phyloP scores from a whole-genome alignment of 1,140 invertebrate genomes.

The Heliothis virescens region DNA sequence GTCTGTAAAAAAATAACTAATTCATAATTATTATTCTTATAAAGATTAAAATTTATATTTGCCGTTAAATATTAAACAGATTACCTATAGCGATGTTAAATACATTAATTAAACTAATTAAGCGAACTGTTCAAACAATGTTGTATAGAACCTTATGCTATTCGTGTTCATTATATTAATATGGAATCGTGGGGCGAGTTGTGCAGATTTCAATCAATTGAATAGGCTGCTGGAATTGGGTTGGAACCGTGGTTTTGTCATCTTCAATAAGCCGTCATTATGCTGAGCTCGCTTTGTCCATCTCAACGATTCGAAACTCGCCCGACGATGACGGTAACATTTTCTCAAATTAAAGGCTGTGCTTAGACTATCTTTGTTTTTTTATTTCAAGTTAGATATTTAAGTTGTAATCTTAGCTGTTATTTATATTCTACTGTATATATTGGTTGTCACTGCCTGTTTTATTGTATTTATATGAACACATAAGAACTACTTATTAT shows the following conservation, averaged over 20 bases:
- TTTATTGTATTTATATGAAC: background rate
- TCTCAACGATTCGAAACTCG: background rate
- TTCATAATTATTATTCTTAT: no score
- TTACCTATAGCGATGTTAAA: no score
- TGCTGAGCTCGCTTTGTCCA: no score
- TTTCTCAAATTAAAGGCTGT: constrained; percentile 45
- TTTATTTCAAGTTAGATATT: constrained; percentile 31
- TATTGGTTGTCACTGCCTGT: constrained; percentile 30
- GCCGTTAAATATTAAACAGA: no score
- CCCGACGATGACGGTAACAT: background rate
- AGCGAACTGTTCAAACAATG: background rate
- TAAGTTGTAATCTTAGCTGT: constrained; percentile 24
- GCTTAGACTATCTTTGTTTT: constrained; percentile 38
- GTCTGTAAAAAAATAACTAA: background rate
- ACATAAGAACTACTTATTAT: background rate
- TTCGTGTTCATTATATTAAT: constrained; percentile 18
- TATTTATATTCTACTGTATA: constrained; percentile 17
- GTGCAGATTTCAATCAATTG: background rate
- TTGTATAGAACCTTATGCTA: constrained; percentile 8
- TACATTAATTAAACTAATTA: background rate
- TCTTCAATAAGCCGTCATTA: no score
- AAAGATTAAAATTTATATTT: no score
- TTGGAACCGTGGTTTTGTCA: no score
- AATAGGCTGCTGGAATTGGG: background rate
- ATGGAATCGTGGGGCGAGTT: background rate